phyloP scores from a whole-genome alignment of 2,888 invertebrate genomes.

The Drosophila setosimentum region DNA sequence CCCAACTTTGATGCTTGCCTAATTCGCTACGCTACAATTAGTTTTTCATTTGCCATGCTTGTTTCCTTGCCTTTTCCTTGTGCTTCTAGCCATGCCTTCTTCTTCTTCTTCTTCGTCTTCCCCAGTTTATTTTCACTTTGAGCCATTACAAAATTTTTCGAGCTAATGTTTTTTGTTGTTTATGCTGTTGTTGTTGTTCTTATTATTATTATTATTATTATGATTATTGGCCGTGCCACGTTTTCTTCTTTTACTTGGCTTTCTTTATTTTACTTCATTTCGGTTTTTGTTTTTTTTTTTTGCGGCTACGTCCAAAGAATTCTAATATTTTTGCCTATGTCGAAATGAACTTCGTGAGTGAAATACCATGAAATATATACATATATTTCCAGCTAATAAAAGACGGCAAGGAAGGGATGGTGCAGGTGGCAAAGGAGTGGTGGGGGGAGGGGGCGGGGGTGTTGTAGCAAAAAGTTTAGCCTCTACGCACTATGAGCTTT shows the following conservation, averaged over 20 bases:
- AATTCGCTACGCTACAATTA: slow-evolving; percentile 79
- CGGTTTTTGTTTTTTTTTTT: slow-evolving; percentile 3
- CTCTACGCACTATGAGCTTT: slow-evolving; percentile 61
- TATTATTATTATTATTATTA: slow-evolving; percentile 51
- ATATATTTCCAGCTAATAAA: slow-evolving; percentile 21
- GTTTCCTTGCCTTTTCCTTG: slow-evolving; percentile 13
- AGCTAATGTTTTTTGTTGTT: slow-evolving; percentile 48
- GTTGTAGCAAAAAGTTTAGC: slow-evolving; percentile 49
- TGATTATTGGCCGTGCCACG: slow-evolving; percentile 55
- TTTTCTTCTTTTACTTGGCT: slow-evolving; percentile 21
- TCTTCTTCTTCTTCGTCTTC: neutral
- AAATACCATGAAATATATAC: slow-evolving; percentile 67
- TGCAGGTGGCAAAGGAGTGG: rapidly evolving
- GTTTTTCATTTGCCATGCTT: slow-evolving; percentile 75
- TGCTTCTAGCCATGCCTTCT: neutral
- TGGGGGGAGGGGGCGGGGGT: neutral
- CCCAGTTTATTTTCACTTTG: slow-evolving; percentile 52
- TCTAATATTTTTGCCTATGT: slow-evolving; percentile 66
- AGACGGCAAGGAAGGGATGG: neutral
- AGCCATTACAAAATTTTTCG: slow-evolving; percentile 14
- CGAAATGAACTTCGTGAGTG: slow-evolving; percentile 78
- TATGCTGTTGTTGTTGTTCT: slow-evolving; percentile 24
- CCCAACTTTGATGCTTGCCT: slow-evolving; percentile 62
- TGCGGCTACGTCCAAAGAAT: slow-evolving; percentile 57
- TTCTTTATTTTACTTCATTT: slow-evolving; percentile 18